phyloP scores from a whole-genome alignment of 2,113 vertebrate species.

The Collichthys lucidus region DNA sequence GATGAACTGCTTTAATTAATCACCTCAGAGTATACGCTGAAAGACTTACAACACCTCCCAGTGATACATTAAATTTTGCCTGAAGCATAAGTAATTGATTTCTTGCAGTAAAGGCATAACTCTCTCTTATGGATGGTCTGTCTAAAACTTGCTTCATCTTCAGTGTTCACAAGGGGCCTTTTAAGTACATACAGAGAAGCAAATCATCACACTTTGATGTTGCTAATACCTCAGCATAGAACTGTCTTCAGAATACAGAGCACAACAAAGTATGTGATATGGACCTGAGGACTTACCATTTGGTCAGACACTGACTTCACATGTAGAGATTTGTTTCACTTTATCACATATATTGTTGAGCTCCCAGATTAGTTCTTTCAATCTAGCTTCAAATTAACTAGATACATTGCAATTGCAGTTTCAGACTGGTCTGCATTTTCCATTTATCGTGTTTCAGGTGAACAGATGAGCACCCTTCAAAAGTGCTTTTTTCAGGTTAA shows the following conservation, averaged over 20 bases:
- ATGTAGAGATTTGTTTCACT: not conserved
- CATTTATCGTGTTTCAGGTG: no score
- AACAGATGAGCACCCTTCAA: no score
- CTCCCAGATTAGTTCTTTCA: not conserved
- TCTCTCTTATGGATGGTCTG: slow-evolving; percentile 57
- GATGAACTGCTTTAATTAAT: slow-evolving; percentile 52
- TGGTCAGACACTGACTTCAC: slow-evolving; percentile 8
- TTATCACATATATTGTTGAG: not conserved
- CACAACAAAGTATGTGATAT: not conserved
- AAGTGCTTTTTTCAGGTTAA: no score
- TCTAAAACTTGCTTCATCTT: slow-evolving; percentile 55
- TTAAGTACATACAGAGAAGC: slow-evolving; percentile 48
- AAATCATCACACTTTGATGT: slow-evolving; percentile 56
- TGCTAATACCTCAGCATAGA: slow-evolving; percentile 37
- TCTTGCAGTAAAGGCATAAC: slow-evolving; percentile 41
- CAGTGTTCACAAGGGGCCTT: slow-evolving; percentile 42
- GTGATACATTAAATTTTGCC: slow-evolving; percentile 55
- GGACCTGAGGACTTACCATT: slow-evolving; percentile 5
- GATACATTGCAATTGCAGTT: no score
- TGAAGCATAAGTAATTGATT: slow-evolving; percentile 67
- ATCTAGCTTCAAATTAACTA: no score
- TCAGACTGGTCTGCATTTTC: no score
- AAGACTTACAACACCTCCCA: slow-evolving; percentile 56
- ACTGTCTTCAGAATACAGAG: slow-evolving; percentile 22
- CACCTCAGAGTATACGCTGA: slow-evolving; percentile 36